Conservation (phyloP, 2,113 vertebrate species). For the Meleagris gallopavo region DNA sequence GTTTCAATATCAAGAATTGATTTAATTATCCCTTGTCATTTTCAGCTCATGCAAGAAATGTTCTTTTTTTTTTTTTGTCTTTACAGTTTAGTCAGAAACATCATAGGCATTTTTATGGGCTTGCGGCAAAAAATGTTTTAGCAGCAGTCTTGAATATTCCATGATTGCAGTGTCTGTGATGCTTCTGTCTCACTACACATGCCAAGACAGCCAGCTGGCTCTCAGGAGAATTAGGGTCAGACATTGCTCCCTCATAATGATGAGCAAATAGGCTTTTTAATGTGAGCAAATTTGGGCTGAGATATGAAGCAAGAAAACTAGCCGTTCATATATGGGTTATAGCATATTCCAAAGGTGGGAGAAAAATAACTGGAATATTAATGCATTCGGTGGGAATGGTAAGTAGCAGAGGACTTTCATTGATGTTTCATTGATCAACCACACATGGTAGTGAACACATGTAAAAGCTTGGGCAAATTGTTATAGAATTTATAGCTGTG, state of each 20-base stretch:
- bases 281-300: background rate
- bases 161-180: background rate
- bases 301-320: background rate
- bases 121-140: background rate
- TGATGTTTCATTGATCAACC: background rate
- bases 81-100: background rate
- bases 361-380: background rate
- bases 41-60: slow-evolving; percentile 24
- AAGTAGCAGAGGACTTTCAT: background rate
- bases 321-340: background rate
- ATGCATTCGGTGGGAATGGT: background rate
- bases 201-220: background rate
- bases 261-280: background rate
- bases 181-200: background rate
- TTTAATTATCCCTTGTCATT: slow-evolving; percentile 40
- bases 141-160: background rate
- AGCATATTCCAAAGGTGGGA: background rate
- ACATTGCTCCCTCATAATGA: background rate
- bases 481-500: background rate
- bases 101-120: background rate
- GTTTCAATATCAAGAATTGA: background rate
- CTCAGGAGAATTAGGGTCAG: background rate
- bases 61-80: slow-evolving; percentile 44
- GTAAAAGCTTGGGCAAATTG: background rate
- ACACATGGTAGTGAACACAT: background rate